These are phyloP conservation scores for Lepidurus apus DNA, from an alignment of 1,140 invertebrate genomes.

Conservation along the genomic window DNA sequence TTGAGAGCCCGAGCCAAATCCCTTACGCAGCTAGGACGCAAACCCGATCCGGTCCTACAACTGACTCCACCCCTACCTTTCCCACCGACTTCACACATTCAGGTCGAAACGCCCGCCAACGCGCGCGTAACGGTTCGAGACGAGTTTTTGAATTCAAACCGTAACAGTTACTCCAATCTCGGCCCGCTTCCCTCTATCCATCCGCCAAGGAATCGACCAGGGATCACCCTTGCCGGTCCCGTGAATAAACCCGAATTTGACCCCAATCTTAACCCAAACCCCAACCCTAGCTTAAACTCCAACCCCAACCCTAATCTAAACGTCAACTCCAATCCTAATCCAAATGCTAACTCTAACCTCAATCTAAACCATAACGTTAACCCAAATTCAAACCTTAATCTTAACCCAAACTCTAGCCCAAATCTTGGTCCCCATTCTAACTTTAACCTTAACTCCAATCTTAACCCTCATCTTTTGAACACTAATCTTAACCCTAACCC, in stretches of 20 bases:
- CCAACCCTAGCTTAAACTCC: not conserved
- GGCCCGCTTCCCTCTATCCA: not conserved
- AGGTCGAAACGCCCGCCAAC: not conserved
- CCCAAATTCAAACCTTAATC: not conserved
- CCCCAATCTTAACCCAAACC: not conserved
- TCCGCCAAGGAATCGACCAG: not conserved
- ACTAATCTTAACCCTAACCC: not conserved
- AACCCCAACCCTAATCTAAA: not conserved
- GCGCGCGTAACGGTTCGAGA: not conserved
- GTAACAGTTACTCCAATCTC: conserved; percentile 11
- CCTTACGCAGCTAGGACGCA: conserved; percentile 8
- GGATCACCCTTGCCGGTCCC: not conserved
- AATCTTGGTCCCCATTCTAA: not conserved
- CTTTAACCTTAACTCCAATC: not conserved
- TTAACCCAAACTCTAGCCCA: not conserved
- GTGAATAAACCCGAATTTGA: not conserved
- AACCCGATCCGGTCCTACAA: conserved; percentile 26
- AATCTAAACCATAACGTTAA: not conserved
- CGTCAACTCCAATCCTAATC: not conserved
- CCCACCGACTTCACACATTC: not conserved
- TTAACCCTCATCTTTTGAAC: not conserved
- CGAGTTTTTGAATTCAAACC: conserved; percentile 8
- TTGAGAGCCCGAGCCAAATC: conserved; percentile 25
- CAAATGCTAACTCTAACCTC: not conserved
- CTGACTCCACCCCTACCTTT: conserved; percentile 29